phyloP scores from a whole-genome alignment of 2,888 invertebrate species.

The Amphimallon solstitiale region DNA sequence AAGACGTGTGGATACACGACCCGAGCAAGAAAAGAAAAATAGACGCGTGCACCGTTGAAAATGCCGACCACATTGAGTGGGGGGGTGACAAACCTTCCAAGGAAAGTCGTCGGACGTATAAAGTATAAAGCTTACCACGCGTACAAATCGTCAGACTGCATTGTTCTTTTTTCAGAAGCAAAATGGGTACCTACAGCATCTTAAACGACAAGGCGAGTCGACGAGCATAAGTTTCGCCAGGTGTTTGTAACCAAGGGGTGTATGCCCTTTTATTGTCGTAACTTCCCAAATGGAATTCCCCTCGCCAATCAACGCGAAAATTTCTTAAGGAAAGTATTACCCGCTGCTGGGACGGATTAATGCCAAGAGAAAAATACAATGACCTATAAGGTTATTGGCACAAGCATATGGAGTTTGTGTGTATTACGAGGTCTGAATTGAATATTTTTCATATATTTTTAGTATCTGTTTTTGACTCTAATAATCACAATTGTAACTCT shows the following conservation, averaged over 20 bases:
- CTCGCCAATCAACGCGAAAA: slow-evolving; percentile 38
- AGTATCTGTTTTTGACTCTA: too few species aligned
- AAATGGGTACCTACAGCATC: slow-evolving; percentile 40
- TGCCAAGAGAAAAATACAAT: slow-evolving; percentile 33
- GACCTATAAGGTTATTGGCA: slow-evolving; percentile 46
- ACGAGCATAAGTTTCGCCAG: slow-evolving; percentile 46
- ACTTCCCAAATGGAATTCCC: slow-evolving; percentile 36
- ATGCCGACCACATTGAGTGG: background rate
- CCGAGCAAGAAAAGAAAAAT: slow-evolving; percentile 20
- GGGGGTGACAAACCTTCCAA: slow-evolving; percentile 27
- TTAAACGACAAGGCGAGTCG: slow-evolving; percentile 39
- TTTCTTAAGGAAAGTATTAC: slow-evolving; percentile 43
- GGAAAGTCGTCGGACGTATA: slow-evolving; percentile 5
- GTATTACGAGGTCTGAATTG: too few species aligned
- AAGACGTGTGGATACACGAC: background rate
- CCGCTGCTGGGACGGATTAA: slow-evolving; percentile 1
- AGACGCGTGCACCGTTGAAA: slow-evolving; percentile 27
- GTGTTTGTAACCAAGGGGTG: slow-evolving; percentile 46
- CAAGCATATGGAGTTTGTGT: slow-evolving; percentile 42
- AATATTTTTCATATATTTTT: too few species aligned
- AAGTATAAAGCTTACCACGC: too few species aligned
- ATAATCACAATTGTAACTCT: too few species aligned
- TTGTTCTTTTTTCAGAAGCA: slow-evolving; percentile 35
- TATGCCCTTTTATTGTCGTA: slow-evolving; percentile 38
- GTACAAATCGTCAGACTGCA: slow-evolving; percentile 41